Evolutionary conservation across 2,113 vertebrate genomes (phyloP), one percentile per base, ranked within the genome.

Genomic region (Rhynchomys soricoides): DNA sequence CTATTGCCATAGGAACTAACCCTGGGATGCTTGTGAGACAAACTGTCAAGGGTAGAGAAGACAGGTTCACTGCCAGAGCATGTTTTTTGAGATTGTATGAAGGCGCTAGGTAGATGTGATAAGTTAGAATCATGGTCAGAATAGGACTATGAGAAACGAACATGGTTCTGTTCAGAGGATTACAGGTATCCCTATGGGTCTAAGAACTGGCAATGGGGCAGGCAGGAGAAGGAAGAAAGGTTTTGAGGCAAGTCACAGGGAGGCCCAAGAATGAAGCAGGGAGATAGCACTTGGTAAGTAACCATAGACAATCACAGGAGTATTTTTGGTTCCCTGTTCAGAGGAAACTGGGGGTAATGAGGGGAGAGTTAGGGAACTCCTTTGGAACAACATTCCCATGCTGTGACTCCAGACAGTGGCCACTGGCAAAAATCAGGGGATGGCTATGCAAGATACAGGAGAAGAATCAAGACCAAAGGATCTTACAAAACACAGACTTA

Each of bases 161-260:
- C 11, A n/a, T 75, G 17, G 74, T 86, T 7, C 19, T 92, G 22
- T 86, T 83, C 5, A 78, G 90, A 74, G 37, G 37, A 66, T 59
- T 52, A 43, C 8, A 22, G 37, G 2, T 86, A 7, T 71, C 12
- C 55, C 29, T 91, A 83, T 43, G 77, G 37, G 75, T 68, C 31
- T 62, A 77, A 95, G 62, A 43, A 71, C 19, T 66, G 45, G 50
- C 81, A 66, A 62, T 1, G 45, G 5, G 29, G 13, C n/a, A 70
- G 24, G 13, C 34, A 79, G 6, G 12, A 71, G 37, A 92, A 45
- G 57, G 37, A 48, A 96, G 91, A 87, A 93, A 89, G 81, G 50
- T 95, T 82, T 90, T 95, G 91, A 94, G 96, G 89, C 82, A 91
- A 66, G 86, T 96, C 16, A 45, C 8, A n/a, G 70, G 57, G 45